Conservation (phyloP, 2,888 invertebrate species). For the Metacarcinus magister region DNA sequence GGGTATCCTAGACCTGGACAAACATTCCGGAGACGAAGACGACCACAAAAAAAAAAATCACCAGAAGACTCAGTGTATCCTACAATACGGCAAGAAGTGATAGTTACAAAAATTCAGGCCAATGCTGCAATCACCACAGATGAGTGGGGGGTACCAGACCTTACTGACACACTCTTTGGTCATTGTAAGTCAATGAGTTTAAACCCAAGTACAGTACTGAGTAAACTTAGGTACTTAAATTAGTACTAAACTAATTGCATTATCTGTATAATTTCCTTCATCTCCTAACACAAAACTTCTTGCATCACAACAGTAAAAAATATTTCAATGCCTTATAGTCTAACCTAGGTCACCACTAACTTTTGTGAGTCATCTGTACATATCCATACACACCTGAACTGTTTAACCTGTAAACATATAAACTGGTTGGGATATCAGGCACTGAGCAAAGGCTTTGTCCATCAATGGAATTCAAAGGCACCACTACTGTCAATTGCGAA, state of each 20-base stretch:
- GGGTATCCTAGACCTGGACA: neutral
- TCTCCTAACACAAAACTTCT: no score
- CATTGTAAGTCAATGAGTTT: constrained; percentile 57
- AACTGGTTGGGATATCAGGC: no score
- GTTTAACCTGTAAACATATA: no score
- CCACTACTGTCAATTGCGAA: no score
- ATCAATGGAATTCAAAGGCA: no score
- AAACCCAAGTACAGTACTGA: neutral
- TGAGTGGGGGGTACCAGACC: constrained; percentile 58
- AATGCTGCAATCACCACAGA: neutral
- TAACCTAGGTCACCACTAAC: no score
- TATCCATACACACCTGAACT: no score
- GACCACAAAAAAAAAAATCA: neutral
- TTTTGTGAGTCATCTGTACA: no score
- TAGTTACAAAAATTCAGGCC: neutral
- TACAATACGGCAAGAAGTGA: neutral
- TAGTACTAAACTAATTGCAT: neutral
- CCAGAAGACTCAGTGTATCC: neutral
- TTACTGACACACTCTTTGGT: constrained; percentile 59
- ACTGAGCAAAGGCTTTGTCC: no score
- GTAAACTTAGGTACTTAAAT: neutral
- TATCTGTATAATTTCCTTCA: neutral
- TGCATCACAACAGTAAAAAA: no score
- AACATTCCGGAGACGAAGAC: neutral
- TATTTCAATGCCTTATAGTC: no score